Percentiles rank a stretch among this genome's conserved stretches.
Conservation (phyloP, 2,888 invertebrate species). For the Andrena camellia region DNA sequence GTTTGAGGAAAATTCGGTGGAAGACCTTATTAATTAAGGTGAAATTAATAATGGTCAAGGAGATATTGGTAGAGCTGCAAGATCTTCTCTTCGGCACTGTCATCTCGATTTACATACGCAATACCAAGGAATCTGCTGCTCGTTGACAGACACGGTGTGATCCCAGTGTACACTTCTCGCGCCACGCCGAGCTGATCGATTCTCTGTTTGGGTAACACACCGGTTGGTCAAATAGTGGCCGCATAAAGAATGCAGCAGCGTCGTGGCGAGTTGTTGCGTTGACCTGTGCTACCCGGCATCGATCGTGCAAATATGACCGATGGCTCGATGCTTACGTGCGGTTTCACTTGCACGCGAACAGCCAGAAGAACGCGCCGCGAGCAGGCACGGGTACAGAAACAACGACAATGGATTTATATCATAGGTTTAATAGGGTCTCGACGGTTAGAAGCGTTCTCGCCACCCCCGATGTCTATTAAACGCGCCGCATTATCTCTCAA, state of each 20-base stretch:
- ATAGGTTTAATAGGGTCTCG: constrained; percentile 64
- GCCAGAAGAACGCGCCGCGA: constrained; percentile 23
- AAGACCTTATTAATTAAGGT: too few species aligned
- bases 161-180: constrained; percentile 23
- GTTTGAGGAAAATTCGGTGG: too few species aligned
- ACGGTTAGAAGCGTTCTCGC: constrained; percentile 58
- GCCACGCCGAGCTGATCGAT: constrained; percentile 2
- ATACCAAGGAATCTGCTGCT: neutral
- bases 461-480: constrained; percentile 65
- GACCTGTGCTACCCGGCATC: constrained; percentile 42
- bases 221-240: neutral
- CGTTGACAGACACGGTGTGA: constrained; percentile 15
- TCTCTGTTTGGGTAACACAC: constrained; percentile 5
- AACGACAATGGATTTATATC: constrained; percentile 64
- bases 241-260: constrained; percentile 23
- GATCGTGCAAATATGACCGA: constrained; percentile 53
- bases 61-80: too few species aligned
- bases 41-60: too few species aligned
- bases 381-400: constrained; percentile 49
- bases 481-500: constrained; percentile 74
- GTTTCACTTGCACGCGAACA: constrained; percentile 35
- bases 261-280: constrained; percentile 29
- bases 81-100: neutral
- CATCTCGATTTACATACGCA: neutral
- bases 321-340: constrained; percentile 30